These are phyloP conservation scores for Syrmaticus mikado DNA, from an alignment of 2,113 vertebrate genomes.

Conservation along the genomic window DNA sequence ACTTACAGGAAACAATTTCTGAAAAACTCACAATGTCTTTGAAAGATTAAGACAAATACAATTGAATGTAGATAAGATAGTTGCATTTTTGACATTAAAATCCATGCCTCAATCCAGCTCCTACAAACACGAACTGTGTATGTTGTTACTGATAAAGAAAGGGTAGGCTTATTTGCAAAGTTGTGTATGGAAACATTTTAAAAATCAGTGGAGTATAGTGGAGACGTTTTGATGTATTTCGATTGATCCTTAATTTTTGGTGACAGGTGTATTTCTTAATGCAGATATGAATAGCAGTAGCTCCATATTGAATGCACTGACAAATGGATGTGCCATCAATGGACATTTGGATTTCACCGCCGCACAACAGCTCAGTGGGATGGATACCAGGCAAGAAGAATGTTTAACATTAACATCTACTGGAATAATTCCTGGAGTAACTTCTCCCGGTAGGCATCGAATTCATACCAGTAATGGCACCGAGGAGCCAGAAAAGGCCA, in stretches of 20 bases:
- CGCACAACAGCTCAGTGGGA: conserved; percentile 65
- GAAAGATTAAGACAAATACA: neutral
- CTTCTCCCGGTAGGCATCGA: conserved; percentile 47
- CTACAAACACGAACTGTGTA: neutral
- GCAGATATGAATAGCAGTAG: conserved; percentile 85
- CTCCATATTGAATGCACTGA: conserved; percentile 77
- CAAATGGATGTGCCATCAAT: conserved; percentile 81
- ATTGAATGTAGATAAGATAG: neutral
- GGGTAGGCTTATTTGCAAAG: neutral
- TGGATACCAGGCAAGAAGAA: conserved; percentile 59
- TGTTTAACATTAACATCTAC: conserved; percentile 51
- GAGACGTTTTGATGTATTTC: conserved; percentile 46
- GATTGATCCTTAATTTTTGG: conserved; percentile 71
- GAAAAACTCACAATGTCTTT: neutral
- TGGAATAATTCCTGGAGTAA: conserved; percentile 3
- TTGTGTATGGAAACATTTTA: neutral
- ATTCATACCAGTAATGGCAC: neutral
- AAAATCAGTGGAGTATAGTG: neutral
- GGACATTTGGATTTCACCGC: conserved; percentile 77
- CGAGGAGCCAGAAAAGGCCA: conserved; percentile 66
- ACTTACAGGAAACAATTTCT: neutral
- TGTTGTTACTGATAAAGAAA: neutral
- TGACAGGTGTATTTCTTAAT: conserved; percentile 86
- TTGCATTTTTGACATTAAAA: neutral
- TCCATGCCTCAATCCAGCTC: neutral